phyloP scores from a whole-genome alignment of 2,797 vertebrate species.

The Channallabes apus region DNA sequence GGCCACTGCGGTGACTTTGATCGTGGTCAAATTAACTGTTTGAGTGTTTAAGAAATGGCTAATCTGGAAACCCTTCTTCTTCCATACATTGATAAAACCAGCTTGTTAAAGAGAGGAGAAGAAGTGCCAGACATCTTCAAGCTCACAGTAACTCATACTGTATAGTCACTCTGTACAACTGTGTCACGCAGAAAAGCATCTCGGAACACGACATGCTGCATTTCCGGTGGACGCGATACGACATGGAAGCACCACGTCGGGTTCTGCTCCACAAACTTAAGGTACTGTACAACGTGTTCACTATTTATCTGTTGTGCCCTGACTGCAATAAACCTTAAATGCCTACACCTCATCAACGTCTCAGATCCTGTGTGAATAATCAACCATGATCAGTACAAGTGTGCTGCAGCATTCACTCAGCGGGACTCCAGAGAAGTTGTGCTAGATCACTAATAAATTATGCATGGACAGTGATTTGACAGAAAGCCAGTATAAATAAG shows the following conservation, averaged over 20 bases:
- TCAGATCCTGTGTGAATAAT: slow-evolving; percentile 17
- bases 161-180: background rate
- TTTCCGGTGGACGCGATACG: background rate
- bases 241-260: background rate
- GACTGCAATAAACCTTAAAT: background rate
- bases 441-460: slow-evolving; percentile 48
- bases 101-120: background rate
- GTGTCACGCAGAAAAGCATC: background rate
- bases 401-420: slow-evolving; percentile 38
- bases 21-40: background rate
- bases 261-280: background rate
- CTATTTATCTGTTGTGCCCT: background rate
- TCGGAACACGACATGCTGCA: background rate
- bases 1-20: background rate
- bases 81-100: no score
- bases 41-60: background rate
- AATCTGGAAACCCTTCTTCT: background rate
- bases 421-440: slow-evolving; percentile 36
- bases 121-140: background rate
- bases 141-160: background rate
- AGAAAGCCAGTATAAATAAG: slow-evolving; percentile 35
- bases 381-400: slow-evolving; percentile 23
- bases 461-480: slow-evolving; percentile 33
- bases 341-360: background rate
- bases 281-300: background rate